A percentile compares a stretch with the other conserved stretches of the same genome.
phyloP scores from a whole-genome alignment of 1,140 invertebrate species.

The Platyscapa corneri region DNA sequence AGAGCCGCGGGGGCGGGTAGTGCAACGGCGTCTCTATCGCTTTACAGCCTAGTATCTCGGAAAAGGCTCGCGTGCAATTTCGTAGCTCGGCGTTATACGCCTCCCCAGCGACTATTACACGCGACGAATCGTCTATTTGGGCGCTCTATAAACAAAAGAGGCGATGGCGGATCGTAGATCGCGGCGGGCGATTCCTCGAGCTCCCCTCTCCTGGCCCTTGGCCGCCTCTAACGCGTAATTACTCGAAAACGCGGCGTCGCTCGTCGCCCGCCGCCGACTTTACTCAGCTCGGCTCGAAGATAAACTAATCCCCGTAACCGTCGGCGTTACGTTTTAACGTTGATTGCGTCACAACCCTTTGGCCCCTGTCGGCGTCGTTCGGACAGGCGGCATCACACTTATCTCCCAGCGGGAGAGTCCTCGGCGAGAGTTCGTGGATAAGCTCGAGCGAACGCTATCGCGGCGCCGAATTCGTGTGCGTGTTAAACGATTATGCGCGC shows the following conservation, averaged over 20 bases:
- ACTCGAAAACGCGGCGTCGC: slow-evolving; percentile 40
- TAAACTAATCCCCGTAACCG: slow-evolving; percentile 71
- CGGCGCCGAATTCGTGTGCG: not conserved
- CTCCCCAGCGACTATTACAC: not conserved
- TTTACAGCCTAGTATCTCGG: slow-evolving; percentile 29
- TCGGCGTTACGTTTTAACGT: slow-evolving; percentile 70
- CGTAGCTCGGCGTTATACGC: not conserved
- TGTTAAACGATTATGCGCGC: slow-evolving; percentile 20
- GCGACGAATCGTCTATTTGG: not conserved
- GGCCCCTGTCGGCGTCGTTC: slow-evolving; percentile 59
- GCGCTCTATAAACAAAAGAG: slow-evolving; percentile 40
- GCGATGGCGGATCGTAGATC: slow-evolving; percentile 37
- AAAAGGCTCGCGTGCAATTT: slow-evolving; percentile 31
- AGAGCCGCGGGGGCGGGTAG: too few relatives aligned
- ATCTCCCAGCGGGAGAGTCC: slow-evolving; percentile 61
- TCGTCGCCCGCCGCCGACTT: slow-evolving; percentile 16
- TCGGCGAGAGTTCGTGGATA: not conserved
- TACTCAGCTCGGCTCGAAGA: slow-evolving; percentile 58
- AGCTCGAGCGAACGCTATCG: not conserved
- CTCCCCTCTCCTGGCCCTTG: too few relatives aligned
- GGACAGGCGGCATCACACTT: slow-evolving; percentile 70
- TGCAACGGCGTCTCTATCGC: slow-evolving; percentile 18
- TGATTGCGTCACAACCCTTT: slow-evolving; percentile 66
- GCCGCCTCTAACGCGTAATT: slow-evolving; percentile 9
- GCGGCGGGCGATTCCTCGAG: slow-evolving; percentile 14